Evolutionary conservation across 2,888 invertebrate species (phyloP), one percentile per base, ranked within the genome.

Genomic region (Agrochola macilenta): DNA sequence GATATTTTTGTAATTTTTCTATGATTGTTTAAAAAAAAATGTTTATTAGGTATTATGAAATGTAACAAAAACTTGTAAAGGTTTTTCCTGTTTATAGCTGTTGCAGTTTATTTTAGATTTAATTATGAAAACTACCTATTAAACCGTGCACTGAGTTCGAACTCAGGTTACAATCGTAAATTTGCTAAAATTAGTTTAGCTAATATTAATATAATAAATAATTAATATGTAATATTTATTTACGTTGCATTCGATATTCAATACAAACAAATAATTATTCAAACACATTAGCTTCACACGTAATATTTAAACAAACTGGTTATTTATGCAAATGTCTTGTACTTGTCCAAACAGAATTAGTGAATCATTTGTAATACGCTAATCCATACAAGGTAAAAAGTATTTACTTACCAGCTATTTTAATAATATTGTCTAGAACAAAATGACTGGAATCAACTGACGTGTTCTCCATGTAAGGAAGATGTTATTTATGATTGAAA

Each of bases 281-380:
- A 2, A 54, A 52, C 4, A 52, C 43, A 52, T 61, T 35, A 71
- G 63, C 49, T 76, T 75, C 39, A 81, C 68, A 78, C 65, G 57
- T 68, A 73, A 43, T 57, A 72, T 68, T 54, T 61, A 76, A 74
- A 78, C 60, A 70, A 74, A 81, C 39, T 60, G 54, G 49, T 43
- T 74, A 46, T 73, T 73, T 76, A 85, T 85, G 86, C 63, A 69
- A 83, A 85, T 82, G 14, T 0, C 12, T n/a, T 12, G 26, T 43
- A 54, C 57, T 66, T 74, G 49, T 69, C 61, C 39, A 75, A 77
- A 84, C 58, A 75, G 46, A 76, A 79, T 83, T 69, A 74, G 66
- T 80, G 69, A 85, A 73, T 85, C 76, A 84, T 79, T 76, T 69
- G 26, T 75, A 66, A 70, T 30, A 68, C 17, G 26, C 26, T 35